Evolutionary conservation across 2,888 invertebrate genomes (phyloP), one percentile per base, ranked within the genome.

Genomic region (Willowsia nigromaculata): DNA sequence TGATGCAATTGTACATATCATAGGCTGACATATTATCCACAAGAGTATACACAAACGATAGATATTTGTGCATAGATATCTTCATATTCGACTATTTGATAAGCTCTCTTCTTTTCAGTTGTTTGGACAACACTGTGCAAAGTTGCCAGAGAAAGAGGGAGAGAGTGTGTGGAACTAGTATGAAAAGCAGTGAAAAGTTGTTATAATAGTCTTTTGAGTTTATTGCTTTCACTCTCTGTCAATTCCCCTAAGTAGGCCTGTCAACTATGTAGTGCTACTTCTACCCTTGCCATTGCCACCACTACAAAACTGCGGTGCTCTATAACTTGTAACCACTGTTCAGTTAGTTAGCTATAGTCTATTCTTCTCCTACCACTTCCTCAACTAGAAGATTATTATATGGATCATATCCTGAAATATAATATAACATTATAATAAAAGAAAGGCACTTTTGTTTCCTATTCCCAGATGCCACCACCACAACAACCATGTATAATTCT

Each of bases 191-290:
- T 68, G 83, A 83, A 83, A 83, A 53, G 83, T 68, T 68, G 83
- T 68, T 50, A 53, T 76, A 76, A 33, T n/a, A 27, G 43, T 47
- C 15, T 50, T 30, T 30, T 27, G 33, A 83, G 65, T 83, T 83
- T 83, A 83, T 68, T 83, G 68, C 65, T 83, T 83, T 83, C 82
- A 82, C 65, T 53, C 56, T 53, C 53, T 84, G 59, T 84, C 84
- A 83, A 83, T 74, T 84, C 84, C 71, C 56, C 37, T 50, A 56
- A 84, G 71, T 59, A 43, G 33, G 13, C 59, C 56, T 59, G 81
- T 81, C 81, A 81, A 59, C 62, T 25, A 59, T 40, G 25, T 18
- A 25, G 13, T n/a, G 15, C 40, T 7, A 37, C 40, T n/a, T 1
- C 27, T 30, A 27, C 22, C 5, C 30, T 27, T 6, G 30, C 62